Conservation (phyloP, 2,888 invertebrate species). For the Macroteleia sp. region DNA sequence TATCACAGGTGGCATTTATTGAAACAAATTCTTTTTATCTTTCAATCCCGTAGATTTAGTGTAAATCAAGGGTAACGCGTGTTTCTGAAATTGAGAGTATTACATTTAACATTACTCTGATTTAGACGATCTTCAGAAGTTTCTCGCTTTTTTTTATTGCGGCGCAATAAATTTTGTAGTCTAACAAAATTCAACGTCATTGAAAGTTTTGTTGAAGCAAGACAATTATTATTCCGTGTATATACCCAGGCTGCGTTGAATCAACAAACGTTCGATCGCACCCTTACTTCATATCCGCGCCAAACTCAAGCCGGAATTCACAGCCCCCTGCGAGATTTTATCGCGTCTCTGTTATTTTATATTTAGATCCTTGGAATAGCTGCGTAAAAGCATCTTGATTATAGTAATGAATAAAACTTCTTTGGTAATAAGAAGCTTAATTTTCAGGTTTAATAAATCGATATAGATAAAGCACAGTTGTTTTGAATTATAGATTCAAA, state of each 20-base stretch:
- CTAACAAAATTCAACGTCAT: conserved; percentile 13
- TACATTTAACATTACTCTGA: neutral
- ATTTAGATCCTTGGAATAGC: too few species aligned
- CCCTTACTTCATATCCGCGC: conserved; percentile 9
- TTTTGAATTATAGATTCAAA: too few species aligned
- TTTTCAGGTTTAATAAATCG: too few species aligned
- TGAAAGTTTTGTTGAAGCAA: conserved; percentile 39
- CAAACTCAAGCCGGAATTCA: conserved; percentile 48
- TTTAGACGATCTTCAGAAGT: neutral
- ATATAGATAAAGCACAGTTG: too few species aligned
- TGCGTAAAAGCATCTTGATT: too few species aligned
- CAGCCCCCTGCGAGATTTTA: conserved; percentile 19
- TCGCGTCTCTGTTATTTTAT: conserved; percentile 28
- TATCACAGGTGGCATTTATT: too few species aligned
- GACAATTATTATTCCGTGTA: conserved; percentile 50
- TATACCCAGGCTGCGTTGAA: conserved; percentile 25
- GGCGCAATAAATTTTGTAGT: conserved; percentile 14
- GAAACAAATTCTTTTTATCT: too few species aligned
- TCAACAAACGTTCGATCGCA: conserved; percentile 58
- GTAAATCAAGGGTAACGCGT: neutral
- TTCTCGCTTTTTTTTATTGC: neutral
- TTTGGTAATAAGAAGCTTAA: too few species aligned
- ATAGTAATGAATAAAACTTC: too few species aligned
- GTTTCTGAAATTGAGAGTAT: neutral
- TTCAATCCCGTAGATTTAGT: neutral